Percentiles rank a stretch among this genome's conserved stretches.
These are phyloP conservation scores for Lepus americanus DNA, from an alignment of 2,113 vertebrate species.

Conservation along the genomic window DNA sequence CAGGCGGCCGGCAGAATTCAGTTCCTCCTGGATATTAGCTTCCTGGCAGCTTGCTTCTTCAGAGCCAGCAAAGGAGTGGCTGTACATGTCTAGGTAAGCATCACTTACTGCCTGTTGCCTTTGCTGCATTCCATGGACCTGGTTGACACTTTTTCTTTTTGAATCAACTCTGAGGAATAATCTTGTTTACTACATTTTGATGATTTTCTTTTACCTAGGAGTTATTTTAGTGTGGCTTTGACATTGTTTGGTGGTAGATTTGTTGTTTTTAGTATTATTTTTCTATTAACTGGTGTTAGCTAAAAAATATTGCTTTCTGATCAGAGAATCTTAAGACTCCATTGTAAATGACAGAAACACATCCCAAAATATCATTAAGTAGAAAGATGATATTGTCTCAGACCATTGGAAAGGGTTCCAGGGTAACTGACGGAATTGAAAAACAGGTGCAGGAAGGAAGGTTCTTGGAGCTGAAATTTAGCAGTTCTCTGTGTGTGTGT, in stretches of 20 bases:
- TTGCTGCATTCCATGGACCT: background rate
- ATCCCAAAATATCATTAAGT: background rate
- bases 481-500: background rate
- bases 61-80: background rate
- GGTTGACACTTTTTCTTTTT: background rate
- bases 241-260: background rate
- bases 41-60: background rate
- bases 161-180: background rate
- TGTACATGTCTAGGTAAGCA: background rate
- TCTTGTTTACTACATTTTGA: conserved; percentile 8
- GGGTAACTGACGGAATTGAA: background rate
- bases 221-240: background rate
- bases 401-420: background rate
- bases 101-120: background rate
- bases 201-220: background rate
- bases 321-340: conserved; percentile 46
- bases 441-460: background rate
- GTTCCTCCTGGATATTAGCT: background rate
- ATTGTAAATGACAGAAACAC: background rate
- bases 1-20: background rate
- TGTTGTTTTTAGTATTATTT: background rate
- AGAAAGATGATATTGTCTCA: background rate
- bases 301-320: background rate
- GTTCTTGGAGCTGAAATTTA: background rate
- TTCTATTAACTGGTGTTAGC: background rate